phyloP scores from a whole-genome alignment of 2,888 invertebrate genomes.

The Adineta ricciae region DNA sequence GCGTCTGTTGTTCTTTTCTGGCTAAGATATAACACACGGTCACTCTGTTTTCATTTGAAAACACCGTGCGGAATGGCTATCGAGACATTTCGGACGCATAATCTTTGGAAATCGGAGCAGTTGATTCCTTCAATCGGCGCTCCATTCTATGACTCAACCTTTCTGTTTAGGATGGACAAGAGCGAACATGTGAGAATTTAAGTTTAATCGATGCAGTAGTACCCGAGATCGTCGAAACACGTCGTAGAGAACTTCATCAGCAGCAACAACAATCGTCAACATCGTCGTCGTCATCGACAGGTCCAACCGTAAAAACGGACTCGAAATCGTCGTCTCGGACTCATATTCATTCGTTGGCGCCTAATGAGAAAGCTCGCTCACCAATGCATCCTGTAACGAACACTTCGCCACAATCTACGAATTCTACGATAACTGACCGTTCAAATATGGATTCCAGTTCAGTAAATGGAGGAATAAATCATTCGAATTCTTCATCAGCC shows the following conservation, averaged over 20 bases:
- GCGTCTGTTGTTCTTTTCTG: not conserved
- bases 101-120: not conserved
- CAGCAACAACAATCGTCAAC: not conserved
- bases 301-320: not conserved
- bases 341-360: not conserved
- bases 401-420: not conserved
- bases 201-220: conserved; percentile 88
- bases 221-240: conserved; percentile 48
- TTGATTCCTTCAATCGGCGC: not conserved
- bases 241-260: conserved; percentile 34
- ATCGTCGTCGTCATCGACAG: not conserved
- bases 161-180: conserved; percentile 58
- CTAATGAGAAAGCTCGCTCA: not conserved
- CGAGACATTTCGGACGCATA: conserved; percentile 9
- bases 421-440: not conserved
- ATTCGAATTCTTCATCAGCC: not conserved
- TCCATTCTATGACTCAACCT: not conserved
- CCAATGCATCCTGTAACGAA: not conserved
- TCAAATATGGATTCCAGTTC: not conserved
- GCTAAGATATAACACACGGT: not conserved
- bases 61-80: not conserved
- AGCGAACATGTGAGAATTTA: conserved; percentile 78
- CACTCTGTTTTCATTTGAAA: not conserved
- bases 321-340: not conserved
- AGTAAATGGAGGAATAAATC: not conserved